These are phyloP conservation scores for Vanessa tameamea DNA, from an alignment of 1,140 invertebrate genomes.

Conservation along the genomic window DNA sequence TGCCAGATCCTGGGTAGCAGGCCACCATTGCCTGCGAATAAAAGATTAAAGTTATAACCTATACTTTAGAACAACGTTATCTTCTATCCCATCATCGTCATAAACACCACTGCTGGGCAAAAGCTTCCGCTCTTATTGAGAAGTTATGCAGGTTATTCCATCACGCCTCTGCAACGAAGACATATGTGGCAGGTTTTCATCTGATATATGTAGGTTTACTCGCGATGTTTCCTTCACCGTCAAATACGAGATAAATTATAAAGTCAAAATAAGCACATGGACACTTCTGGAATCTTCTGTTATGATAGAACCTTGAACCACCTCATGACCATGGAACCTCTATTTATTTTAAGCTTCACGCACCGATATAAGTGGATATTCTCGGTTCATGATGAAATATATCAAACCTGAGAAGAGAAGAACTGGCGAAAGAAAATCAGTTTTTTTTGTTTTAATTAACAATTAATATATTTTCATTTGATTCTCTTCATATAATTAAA, in stretches of 20 bases:
- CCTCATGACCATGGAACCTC: no score
- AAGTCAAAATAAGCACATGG: not conserved
- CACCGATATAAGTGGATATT: no score
- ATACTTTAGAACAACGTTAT: no score
- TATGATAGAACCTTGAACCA: not conserved
- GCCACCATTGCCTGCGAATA: constrained; percentile 95
- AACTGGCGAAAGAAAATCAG: no score
- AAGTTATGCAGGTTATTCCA: no score
- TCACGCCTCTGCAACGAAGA: no score
- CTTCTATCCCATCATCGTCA: no score
- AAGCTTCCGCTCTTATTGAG: not conserved
- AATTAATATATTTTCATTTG: no score
- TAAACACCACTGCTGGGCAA: not conserved
- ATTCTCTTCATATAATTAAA: no score
- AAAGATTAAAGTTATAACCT: not conserved
- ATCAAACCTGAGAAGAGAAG: no score
- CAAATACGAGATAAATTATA: not conserved
- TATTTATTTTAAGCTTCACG: not conserved
- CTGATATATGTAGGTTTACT: not conserved
- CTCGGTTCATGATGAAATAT: no score
- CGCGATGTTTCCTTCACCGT: not conserved
- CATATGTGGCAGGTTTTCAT: not conserved
- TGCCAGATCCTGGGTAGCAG: constrained; percentile 95
- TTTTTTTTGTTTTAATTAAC: no score
- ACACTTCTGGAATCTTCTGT: not conserved